Evolutionary conservation across 2,113 vertebrate species (phyloP).

Genomic region (Hemicordylus capensis): DNA sequence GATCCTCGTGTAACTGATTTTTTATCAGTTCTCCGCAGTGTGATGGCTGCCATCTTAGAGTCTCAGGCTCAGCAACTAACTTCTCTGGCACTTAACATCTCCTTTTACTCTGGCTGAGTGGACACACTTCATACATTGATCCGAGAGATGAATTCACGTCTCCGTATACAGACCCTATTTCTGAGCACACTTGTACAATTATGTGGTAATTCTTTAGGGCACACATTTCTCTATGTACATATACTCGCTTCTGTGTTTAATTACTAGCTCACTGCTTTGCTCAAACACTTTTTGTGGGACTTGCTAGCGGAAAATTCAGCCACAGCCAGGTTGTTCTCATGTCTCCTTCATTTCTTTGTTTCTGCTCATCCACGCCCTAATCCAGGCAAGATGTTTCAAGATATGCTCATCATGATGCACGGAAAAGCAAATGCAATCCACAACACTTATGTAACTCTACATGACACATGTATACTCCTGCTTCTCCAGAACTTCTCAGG

Average conservation of each 20-base stretch:
- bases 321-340: not conserved
- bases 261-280: not conserved
- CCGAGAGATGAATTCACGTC: too few relatives aligned
- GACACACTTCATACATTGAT: not conserved
- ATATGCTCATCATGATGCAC: not conserved
- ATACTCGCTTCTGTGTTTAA: not conserved
- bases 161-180: not conserved
- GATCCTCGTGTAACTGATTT: not conserved
- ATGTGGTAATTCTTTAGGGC: too few relatives aligned
- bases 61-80: not conserved
- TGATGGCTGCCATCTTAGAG: not conserved
- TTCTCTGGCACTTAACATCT: not conserved
- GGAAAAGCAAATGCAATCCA: not conserved
- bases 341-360: not conserved
- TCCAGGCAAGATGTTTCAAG: not conserved
- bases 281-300: not conserved
- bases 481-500: not conserved
- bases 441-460: constrained; percentile 8
- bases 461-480: not conserved
- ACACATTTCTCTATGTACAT: not conserved
- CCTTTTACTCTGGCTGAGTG: not conserved
- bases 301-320: not conserved
- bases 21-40: not conserved
- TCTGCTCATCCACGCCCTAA: not conserved
- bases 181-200: not conserved